A percentile compares a stretch with the other conserved stretches of the same genome.
phyloP scores from a whole-genome alignment of 2,113 vertebrate species.

The Turdus rufiventris region DNA sequence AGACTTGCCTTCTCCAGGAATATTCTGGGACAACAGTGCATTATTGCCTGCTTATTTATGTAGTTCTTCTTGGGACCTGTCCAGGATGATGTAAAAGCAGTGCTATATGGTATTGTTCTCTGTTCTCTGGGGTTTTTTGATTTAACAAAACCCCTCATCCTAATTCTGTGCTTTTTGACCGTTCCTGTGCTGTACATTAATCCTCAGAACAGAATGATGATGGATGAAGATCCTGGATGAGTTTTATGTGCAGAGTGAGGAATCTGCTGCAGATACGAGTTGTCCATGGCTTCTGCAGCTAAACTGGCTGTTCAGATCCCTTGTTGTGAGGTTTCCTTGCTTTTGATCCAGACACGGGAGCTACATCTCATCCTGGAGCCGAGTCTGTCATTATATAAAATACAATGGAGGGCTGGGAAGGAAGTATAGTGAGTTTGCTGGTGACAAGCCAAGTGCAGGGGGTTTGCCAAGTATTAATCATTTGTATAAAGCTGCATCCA shows the following conservation, averaged over 20 bases:
- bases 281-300: not conserved
- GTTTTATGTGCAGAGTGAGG: not conserved
- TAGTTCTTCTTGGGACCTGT: not conserved
- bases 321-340: not conserved
- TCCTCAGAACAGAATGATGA: not conserved
- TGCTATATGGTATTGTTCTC: not conserved
- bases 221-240: not conserved
- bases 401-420: constrained; percentile 44
- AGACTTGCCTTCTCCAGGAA: not conserved
- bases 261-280: not conserved
- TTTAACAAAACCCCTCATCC: not conserved
- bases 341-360: not conserved
- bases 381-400: constrained; percentile 1
- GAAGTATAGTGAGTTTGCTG: constrained; percentile 50
- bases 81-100: not conserved
- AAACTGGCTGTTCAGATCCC: not conserved
- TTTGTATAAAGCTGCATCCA: constrained; percentile 48
- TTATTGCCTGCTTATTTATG: not conserved
- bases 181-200: not conserved
- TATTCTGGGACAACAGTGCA: not conserved
- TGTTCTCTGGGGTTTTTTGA: not conserved
- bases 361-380: constrained; percentile 10
- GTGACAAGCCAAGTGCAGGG: constrained; percentile 33
- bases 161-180: not conserved
- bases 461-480: constrained; percentile 59